A percentile compares a stretch with the other conserved stretches of the same genome.
Conservation (phyloP, 2,888 invertebrate species). For the Shargacucullia verbasci region DNA sequence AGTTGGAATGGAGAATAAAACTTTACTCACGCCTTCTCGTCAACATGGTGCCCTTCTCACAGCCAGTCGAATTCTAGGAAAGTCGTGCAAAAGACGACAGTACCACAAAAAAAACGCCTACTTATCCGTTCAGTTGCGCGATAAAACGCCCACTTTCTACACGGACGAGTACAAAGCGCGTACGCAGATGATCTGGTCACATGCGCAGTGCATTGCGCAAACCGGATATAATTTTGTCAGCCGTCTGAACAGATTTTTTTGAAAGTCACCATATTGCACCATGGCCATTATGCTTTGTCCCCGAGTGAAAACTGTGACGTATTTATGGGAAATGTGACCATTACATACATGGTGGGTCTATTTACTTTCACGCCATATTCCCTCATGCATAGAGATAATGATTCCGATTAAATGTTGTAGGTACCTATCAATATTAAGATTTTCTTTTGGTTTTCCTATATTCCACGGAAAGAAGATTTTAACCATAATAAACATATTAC, state of each 20-base stretch:
- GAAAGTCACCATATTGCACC: constrained; percentile 60
- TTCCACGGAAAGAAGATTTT: constrained; percentile 16
- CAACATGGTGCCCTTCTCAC: constrained; percentile 18
- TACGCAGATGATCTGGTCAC: constrained; percentile 62
- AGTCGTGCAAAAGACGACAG: constrained; percentile 28
- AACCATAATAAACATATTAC: constrained; percentile 20
- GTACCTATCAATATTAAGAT: constrained; percentile 25
- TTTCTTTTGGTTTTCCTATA: constrained; percentile 35
- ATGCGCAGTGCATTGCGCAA: constrained; percentile 69
- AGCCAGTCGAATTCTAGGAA: constrained; percentile 27
- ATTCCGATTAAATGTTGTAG: constrained; percentile 30
- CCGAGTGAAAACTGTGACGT: constrained; percentile 49
- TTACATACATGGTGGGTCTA: constrained; percentile 38
- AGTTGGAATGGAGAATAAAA: constrained; percentile 10
- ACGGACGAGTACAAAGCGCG: constrained; percentile 53
- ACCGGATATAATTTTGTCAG: constrained; percentile 71
- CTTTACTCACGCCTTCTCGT: constrained; percentile 12
- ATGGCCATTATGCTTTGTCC: constrained; percentile 42
- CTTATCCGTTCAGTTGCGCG: constrained; percentile 39
- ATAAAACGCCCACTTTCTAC: constrained; percentile 68
- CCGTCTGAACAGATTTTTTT: constrained; percentile 52
- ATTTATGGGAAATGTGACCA: constrained; percentile 48
- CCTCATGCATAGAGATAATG: constrained; percentile 43
- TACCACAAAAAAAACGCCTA: constrained; percentile 43
- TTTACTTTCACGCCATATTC: constrained; percentile 50